Evolutionary conservation across 2,797 vertebrate genomes (phyloP), one percentile per base, ranked within the genome.

Genomic region (Chaenodraco wilsoni): DNA sequence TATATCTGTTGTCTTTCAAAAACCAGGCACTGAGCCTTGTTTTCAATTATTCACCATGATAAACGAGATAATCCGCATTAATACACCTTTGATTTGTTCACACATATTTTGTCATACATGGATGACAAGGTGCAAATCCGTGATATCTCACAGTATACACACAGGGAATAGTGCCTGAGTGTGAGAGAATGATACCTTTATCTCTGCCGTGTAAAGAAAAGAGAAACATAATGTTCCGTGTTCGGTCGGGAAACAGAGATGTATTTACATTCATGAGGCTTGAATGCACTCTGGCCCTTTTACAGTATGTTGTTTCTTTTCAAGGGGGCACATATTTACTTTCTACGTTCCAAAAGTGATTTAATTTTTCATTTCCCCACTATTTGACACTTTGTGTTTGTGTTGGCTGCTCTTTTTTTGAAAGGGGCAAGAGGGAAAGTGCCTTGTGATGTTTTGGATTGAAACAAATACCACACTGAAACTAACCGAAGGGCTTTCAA

Each of bases 91-190:
- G 64, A 51, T 69, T 64, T 59, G 60, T 55, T 84, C 81, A 9
- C 84, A 85, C 79, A 6, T 75, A 74, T 79, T 85, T 72, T 40
- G 48, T 87, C 85, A 71, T 65, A 58, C 70, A 1, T 1, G 65
- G 72, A 46, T 84, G 79, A 85, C 78, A 87, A 83, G 78, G 76
- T 86, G 80, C 55, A 82, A 87, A 82, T 81, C 71, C 51, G 65
- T 73, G 76, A 68, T 21, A 46, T 58, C 49, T 81, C 48, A 52
- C 44, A 61, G 41, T 76, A 50, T 16, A 77, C 75, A 81, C 8
- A 15, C 11, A 19, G 66, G 31, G 41, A 70, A 33, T 8, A 21
- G 58, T 14, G 12, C 10, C 59, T 4, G 31, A 71, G 70, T 17
- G 40, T 31, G 72, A 51, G 54, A 17, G 44, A 23, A 17, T 21